Evolutionary conservation across 2,888 invertebrate genomes (phyloP).

Genomic region (Cryptocephalus moraei): DNA sequence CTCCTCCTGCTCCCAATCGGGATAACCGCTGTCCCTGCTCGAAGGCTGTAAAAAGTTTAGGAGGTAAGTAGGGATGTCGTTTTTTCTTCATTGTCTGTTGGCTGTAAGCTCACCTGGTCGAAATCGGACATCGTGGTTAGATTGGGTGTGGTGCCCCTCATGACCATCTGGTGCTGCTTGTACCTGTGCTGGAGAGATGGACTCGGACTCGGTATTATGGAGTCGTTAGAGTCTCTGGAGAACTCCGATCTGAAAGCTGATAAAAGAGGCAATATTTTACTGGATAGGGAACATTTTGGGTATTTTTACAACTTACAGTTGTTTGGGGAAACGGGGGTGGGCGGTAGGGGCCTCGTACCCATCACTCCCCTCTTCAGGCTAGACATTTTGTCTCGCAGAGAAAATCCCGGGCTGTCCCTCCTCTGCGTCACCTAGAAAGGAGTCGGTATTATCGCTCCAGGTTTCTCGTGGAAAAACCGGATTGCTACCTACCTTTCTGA

Average conservation of each 20-base stretch:
- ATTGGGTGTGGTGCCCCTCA: constrained; percentile 38
- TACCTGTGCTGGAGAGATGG: constrained; percentile 45
- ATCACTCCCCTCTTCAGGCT: constrained; percentile 36
- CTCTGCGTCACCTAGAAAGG: constrained; percentile 27
- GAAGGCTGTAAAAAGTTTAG: constrained; percentile 29
- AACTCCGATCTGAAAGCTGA: constrained; percentile 27
- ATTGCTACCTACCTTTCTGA: background rate
- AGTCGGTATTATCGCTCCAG: constrained; percentile 30
- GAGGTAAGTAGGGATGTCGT: background rate
- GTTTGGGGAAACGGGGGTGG: constrained; percentile 35
- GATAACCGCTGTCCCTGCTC: constrained; percentile 37
- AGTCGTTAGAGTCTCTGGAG: constrained; percentile 22
- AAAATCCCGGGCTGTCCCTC: constrained; percentile 17
- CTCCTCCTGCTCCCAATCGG: constrained; percentile 38
- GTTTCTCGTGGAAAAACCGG: constrained; percentile 13
- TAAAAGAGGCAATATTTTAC: background rate
- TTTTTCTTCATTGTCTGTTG: no score
- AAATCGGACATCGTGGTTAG: constrained; percentile 30
- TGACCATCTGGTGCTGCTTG: constrained; percentile 46
- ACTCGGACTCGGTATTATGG: constrained; percentile 28
- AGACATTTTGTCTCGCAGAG: constrained; percentile 41
- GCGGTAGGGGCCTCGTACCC: constrained; percentile 45
- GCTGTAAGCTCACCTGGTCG: constrained; percentile 24
- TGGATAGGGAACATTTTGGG: background rate
- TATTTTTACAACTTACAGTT: constrained; percentile 6